Evolutionary conservation across 2,797 vertebrate species (phyloP).

Genomic region (Staurois parvus): DNA sequence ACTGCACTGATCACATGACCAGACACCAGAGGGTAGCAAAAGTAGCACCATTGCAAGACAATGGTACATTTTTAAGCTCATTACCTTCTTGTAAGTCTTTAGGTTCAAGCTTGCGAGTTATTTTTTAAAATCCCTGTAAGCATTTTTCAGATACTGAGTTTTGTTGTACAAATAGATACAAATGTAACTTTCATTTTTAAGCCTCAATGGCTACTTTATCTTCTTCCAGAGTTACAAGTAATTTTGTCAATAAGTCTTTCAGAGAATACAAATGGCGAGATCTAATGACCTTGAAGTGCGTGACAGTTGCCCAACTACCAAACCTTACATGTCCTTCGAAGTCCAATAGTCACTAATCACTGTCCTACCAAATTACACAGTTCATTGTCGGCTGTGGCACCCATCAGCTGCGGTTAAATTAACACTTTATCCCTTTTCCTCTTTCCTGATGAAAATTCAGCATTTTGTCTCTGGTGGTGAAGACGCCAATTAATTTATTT

Average conservation of each 20-base stretch:
- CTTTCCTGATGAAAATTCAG: conserved; percentile 34
- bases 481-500: conserved; percentile 50
- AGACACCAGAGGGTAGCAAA: too few species aligned
- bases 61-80: too few species aligned
- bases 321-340: conserved; percentile 38
- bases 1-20: too few species aligned
- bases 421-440: conserved; percentile 44
- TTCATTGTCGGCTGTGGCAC: conserved; percentile 20
- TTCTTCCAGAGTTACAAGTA: conserved; percentile 6
- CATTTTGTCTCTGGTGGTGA: conserved; percentile 40
- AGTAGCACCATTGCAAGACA: too few species aligned
- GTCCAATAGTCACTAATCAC: conserved; percentile 48
- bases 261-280: conserved; percentile 27
- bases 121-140: too few species aligned
- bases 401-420: conserved; percentile 43
- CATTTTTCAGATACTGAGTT: neutral
- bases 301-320: conserved; percentile 11
- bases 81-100: too few species aligned
- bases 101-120: too few species aligned
- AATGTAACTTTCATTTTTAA: neutral
- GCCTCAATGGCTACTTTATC: conserved; percentile 22
- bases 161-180: neutral
- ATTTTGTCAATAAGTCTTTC: conserved; percentile 7
- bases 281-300: conserved; percentile 43
- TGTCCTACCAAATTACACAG: conserved; percentile 37